Percentiles rank a stretch among this genome's conserved stretches.
phyloP scores from a whole-genome alignment of 2,113 vertebrate genomes.

The Excalfactoria chinensis region DNA sequence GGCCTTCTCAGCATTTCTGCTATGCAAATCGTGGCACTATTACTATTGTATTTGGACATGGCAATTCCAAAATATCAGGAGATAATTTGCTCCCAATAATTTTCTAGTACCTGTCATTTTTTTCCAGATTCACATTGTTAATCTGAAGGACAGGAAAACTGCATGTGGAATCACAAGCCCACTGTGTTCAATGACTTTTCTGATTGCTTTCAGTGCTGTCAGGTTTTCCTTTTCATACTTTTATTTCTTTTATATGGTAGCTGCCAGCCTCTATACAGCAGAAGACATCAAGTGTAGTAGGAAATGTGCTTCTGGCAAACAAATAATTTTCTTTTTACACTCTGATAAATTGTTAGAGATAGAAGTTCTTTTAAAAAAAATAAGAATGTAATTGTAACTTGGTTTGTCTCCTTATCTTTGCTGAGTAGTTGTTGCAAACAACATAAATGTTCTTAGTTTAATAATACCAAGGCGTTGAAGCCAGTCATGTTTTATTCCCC shows the following conservation, averaged over 20 bases:
- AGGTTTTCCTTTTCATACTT: neutral
- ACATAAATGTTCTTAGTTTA: neutral
- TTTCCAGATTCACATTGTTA: neutral
- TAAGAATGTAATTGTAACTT: neutral
- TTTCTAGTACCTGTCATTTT: neutral
- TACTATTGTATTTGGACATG: neutral
- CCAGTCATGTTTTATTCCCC: neutral
- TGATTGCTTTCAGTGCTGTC: neutral
- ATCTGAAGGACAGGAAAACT: neutral
- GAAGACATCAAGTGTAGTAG: neutral
- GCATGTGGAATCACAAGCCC: neutral
- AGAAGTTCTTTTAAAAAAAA: neutral
- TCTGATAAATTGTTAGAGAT: neutral
- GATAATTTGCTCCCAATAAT: neutral
- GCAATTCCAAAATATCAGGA: neutral
- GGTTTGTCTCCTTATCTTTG: neutral
- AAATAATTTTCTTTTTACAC: neutral
- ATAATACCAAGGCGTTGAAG: neutral
- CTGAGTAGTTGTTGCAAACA: neutral
- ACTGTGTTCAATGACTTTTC: neutral
- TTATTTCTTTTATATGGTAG: neutral
- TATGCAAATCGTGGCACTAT: neutral
- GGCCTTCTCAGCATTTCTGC: neutral
- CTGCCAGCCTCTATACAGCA: neutral
- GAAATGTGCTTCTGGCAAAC: neutral